Conservation (phyloP, 1,140 invertebrate species). For the Anadara kagoshimensis region DNA sequence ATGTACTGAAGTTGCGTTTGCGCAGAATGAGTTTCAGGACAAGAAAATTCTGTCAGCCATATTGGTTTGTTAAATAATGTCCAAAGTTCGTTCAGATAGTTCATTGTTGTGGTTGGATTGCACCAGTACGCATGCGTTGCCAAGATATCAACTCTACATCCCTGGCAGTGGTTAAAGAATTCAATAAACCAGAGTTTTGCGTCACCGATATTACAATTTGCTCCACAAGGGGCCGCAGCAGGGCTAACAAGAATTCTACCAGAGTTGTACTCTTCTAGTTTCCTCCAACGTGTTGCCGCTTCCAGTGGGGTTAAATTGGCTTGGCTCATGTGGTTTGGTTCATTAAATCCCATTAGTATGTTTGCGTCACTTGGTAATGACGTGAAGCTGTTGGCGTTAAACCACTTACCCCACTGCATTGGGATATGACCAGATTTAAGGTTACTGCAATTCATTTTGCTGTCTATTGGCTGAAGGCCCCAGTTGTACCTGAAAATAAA, state of each 20-base stretch:
- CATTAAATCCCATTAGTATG: conserved; percentile 47
- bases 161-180: conserved; percentile 46
- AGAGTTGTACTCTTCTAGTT: conserved; percentile 16
- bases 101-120: conserved; percentile 44
- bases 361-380: conserved; percentile 10
- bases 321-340: conserved; percentile 46
- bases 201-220: too few relatives aligned
- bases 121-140: conserved; percentile 53
- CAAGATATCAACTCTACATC: conserved; percentile 46
- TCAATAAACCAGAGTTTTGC: conserved; percentile 35
- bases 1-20: conserved; percentile 44
- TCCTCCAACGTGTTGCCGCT: conserved; percentile 36
- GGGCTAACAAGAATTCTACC: conserved; percentile 42
- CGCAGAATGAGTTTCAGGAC: conserved; percentile 27
- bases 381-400: not conserved
- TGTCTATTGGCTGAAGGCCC: not conserved
- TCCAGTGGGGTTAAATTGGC: conserved; percentile 36
- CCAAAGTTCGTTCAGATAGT: conserved; percentile 42
- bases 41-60: conserved; percentile 55
- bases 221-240: conserved; percentile 37
- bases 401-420: conserved; percentile 40
- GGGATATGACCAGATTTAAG: conserved; percentile 23
- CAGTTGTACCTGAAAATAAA: conserved; percentile 25
- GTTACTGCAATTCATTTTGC: not conserved
- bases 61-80: conserved; percentile 43